A percentile compares a stretch with the other conserved stretches of the same genome.
phyloP scores from a whole-genome alignment of 2,113 vertebrate species.

The Lasiurus cinereus region DNA sequence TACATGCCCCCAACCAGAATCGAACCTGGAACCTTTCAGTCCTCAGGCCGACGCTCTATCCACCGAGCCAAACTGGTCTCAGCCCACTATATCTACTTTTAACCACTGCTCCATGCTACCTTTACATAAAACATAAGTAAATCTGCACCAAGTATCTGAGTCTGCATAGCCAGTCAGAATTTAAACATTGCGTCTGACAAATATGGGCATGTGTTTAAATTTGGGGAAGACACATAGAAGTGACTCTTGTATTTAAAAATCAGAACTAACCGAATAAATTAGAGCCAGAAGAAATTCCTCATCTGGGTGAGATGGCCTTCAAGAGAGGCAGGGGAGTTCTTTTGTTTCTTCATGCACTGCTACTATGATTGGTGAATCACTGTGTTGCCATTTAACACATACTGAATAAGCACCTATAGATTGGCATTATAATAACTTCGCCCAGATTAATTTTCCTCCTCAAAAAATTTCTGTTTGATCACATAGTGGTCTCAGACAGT shows the following conservation, averaged over 20 bases:
- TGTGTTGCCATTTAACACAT: neutral
- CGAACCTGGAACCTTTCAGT: too few relatives aligned
- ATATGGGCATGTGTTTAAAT: neutral
- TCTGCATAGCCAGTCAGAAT: neutral
- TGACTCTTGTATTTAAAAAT: neutral
- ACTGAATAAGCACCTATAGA: neutral
- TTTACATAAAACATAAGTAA: neutral
- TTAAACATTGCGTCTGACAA: neutral
- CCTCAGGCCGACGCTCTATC: too few relatives aligned
- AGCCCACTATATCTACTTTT: neutral
- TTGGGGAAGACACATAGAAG: neutral
- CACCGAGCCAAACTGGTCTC: too few relatives aligned
- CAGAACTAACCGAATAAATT: neutral
- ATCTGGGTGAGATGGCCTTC: neutral
- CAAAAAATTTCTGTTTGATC: conserved; percentile 23
- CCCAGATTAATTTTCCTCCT: conserved; percentile 40
- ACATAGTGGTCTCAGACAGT: conserved; percentile 8
- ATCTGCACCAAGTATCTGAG: neutral
- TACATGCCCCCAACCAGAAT: too few relatives aligned
- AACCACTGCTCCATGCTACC: neutral
- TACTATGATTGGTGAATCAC: neutral
- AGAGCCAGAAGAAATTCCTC: neutral
- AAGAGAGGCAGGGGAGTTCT: neutral
- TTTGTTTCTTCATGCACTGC: neutral
- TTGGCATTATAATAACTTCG: conserved; percentile 14